phyloP scores from a whole-genome alignment of 1,140 invertebrate species.

The Aphaenogaster floridana region DNA sequence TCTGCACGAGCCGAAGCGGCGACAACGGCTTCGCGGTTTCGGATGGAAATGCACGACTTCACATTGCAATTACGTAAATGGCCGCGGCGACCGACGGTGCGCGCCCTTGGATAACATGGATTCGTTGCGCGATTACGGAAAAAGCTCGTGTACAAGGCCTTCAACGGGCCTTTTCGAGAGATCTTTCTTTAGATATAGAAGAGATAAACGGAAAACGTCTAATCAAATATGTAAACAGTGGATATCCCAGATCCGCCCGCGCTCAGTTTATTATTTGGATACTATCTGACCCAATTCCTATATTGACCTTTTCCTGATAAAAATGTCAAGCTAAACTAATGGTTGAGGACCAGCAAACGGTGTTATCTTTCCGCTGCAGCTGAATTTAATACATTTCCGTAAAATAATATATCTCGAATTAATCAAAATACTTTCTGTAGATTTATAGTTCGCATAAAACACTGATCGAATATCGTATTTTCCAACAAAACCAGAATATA shows the following conservation, averaged over 20 bases:
- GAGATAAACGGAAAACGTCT: background rate
- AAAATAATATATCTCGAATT: background rate
- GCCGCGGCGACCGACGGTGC: background rate
- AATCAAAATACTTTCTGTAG: background rate
- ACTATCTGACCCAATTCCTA: background rate
- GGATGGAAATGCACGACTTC: conserved; percentile 20
- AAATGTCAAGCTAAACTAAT: background rate
- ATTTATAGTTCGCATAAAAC: background rate
- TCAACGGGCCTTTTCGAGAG: background rate
- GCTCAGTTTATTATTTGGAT: background rate
- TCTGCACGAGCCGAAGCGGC: background rate
- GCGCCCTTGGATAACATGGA: conserved; percentile 7
- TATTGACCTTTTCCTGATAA: background rate
- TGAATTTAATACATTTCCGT: background rate
- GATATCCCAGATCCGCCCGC: background rate
- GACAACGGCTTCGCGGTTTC: conserved; percentile 8
- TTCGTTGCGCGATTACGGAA: background rate
- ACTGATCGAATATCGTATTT: background rate
- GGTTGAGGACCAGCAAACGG: too few relatives aligned
- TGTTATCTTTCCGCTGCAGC: background rate
- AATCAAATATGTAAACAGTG: conserved; percentile 2
- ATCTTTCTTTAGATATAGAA: background rate
- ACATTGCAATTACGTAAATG: conserved; percentile 50
- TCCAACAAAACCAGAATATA: background rate
- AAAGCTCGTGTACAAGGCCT: background rate